Conservation (phyloP, 2,113 vertebrate species). For the Percina caprodes region DNA sequence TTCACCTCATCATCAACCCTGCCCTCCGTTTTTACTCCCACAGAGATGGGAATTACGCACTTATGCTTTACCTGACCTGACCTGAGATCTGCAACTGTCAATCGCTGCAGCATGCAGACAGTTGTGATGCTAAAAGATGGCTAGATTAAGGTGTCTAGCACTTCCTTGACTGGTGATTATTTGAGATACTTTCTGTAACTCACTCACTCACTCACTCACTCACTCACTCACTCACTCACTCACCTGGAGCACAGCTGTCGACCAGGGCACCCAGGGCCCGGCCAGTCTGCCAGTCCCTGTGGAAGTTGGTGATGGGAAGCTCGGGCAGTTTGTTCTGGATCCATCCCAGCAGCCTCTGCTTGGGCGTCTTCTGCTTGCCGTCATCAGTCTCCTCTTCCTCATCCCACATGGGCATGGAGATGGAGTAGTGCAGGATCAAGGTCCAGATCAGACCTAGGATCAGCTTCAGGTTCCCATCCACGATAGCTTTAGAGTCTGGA, state of each 20-base stretch:
- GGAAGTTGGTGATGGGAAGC: constrained; percentile 94
- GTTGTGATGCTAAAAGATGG: not conserved
- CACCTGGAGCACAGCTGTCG: constrained; percentile 88
- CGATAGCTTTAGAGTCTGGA: constrained; percentile 85
- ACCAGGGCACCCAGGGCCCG: constrained; percentile 84
- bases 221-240: constrained; percentile 18
- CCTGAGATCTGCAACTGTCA: constrained; percentile 8
- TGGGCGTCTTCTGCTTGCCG: constrained; percentile 87
- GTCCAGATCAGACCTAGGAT: constrained; percentile 90
- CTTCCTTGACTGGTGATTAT: not conserved
- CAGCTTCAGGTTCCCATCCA: constrained; percentile 90
- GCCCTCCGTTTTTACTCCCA: not conserved
- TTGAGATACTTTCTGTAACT: not conserved
- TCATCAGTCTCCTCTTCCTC: constrained; percentile 87
- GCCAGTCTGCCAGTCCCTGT: constrained; percentile 86
- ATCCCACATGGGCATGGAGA: constrained; percentile 92
- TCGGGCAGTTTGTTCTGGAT: constrained; percentile 88
- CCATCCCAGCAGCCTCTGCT: constrained; percentile 88
- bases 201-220: not conserved
- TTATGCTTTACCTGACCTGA: constrained; percentile 13
- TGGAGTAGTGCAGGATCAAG: constrained; percentile 89
- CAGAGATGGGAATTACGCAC: constrained; percentile 9
- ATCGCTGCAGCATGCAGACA: not conserved
- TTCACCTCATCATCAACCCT: not conserved
- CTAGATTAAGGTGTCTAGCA: not conserved